Conservation (phyloP, 2,113 vertebrate species). For the Syrrhaptes paradoxus region DNA sequence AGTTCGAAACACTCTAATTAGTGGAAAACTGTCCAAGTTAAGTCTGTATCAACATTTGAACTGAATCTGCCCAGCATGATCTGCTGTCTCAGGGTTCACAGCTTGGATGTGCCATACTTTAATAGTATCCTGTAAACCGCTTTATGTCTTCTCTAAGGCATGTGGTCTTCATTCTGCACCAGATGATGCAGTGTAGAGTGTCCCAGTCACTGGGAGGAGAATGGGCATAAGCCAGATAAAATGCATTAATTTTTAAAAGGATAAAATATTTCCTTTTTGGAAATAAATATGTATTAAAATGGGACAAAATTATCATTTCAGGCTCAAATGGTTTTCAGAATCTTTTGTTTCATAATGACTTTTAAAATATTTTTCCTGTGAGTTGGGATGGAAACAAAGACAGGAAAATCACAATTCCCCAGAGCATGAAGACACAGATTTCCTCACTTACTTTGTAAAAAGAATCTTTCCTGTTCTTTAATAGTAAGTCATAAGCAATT, state of each 20-base stretch:
- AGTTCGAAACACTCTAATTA: not conserved
- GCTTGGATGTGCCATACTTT: not conserved
- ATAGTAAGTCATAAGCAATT: not conserved
- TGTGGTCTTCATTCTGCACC: not conserved
- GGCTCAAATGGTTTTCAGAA: not conserved
- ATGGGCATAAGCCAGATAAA: not conserved
- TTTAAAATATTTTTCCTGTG: slow-evolving; percentile 21
- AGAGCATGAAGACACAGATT: not conserved
- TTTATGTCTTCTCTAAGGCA: not conserved
- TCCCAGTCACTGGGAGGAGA: not conserved
- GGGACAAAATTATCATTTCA: not conserved
- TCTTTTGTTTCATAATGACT: slow-evolving; percentile 1
- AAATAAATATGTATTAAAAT: not conserved
- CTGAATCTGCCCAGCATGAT: not conserved
- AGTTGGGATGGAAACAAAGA: slow-evolving; percentile 24
- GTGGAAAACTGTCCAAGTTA: not conserved
- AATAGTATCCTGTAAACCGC: not conserved
- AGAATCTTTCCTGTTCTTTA: slow-evolving; percentile 16
- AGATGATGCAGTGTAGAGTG: not conserved
- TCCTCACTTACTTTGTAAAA: slow-evolving; percentile 20
- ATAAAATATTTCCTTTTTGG: not conserved
- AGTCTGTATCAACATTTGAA: not conserved
- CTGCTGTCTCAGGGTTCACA: not conserved
- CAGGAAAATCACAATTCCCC: slow-evolving; percentile 55
- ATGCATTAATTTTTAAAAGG: not conserved